A percentile compares a stretch with the other conserved stretches of the same genome.
Conservation (phyloP, 2,888 invertebrate species). For the Idaea biselata region DNA sequence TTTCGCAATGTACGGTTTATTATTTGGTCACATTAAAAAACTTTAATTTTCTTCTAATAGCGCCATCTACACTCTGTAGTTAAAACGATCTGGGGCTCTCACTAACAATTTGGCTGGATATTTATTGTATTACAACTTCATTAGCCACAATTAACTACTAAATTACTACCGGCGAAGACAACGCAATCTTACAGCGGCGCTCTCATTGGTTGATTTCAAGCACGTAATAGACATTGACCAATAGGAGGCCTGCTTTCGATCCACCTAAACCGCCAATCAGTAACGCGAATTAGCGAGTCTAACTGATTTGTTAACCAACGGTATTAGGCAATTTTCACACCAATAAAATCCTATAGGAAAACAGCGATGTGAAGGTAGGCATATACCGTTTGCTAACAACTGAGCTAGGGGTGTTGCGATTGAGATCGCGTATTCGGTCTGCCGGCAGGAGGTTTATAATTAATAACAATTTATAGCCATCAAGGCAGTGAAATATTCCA, state of each 20-base stretch:
- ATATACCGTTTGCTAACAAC: too few relatives aligned
- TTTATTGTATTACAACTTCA: constrained; percentile 35
- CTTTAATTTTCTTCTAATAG: neutral
- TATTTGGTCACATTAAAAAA: neutral
- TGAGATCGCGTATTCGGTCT: too few relatives aligned
- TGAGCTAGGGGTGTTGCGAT: too few relatives aligned
- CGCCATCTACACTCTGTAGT: neutral
- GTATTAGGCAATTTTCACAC: too few relatives aligned
- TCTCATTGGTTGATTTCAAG: neutral
- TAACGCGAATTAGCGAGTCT: too few relatives aligned
- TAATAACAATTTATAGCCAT: constrained; percentile 24
- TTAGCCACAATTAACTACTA: neutral
- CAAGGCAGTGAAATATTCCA: constrained; percentile 22
- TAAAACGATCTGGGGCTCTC: constrained; percentile 17
- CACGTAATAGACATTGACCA: neutral
- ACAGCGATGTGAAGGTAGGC: too few relatives aligned
- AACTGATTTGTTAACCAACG: too few relatives aligned
- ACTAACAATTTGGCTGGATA: constrained; percentile 60
- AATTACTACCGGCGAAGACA: neutral
- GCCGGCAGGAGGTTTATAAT: neutral
- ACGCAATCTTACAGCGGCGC: neutral
- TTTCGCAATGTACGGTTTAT: neutral
- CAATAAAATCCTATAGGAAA: too few relatives aligned
- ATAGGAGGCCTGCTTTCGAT: neutral
- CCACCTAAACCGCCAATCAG: neutral